Base-by-base conservation (phyloP, 2,888 invertebrate genomes). In the Julus scanicus region DNA sequence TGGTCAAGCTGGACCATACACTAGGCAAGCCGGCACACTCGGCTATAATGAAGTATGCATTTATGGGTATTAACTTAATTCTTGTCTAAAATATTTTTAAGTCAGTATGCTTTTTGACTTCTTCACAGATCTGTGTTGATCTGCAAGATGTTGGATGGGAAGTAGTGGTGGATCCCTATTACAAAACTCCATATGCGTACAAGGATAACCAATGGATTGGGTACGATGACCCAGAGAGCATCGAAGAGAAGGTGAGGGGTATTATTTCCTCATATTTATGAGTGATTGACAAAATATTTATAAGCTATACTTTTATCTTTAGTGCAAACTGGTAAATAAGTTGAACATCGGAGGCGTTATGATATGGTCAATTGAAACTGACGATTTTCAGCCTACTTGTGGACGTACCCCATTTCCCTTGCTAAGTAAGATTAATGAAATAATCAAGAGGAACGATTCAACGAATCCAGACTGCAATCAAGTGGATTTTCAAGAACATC, bases 181-280 rank as follows among this genome's bases (percentile, higher is more conserved):
- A 86, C 20, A 93, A 94, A 0, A 95, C 95, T 88, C 94, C 94
- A 1, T 95, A 93, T 90, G 94, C 95, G 1, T 92, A 94, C 0
- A 94, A 94, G 40, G 86, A 39, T 8, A 87, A 63, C 15, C 80
- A 86, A 39, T 94, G 97, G 88, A 95, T 97, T 17, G 93, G 95
- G 0, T 97, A 95, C 90, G 97, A 97, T 90, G 95, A 96, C 91
- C 94, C 94, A 0, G 93, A 94, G 37, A 96, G 97, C 17, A 94
- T 97, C 84, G 94, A 94, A 39, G 94, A 94, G 71, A 97, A 97
- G 94, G 95, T 97, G 90, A 86, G 86, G 29, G 13, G 6, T 53
- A 17, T 5, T 17, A 29, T 44, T 8, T 44, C 2, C 0, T 0
- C 44, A 53, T 53, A 53, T 15, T 4, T 53, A 13, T 17, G 53